A percentile compares a stretch with the other conserved stretches of the same genome.
phyloP scores from a whole-genome alignment of 2,888 invertebrate genomes.

The Frankliniella fusca region DNA sequence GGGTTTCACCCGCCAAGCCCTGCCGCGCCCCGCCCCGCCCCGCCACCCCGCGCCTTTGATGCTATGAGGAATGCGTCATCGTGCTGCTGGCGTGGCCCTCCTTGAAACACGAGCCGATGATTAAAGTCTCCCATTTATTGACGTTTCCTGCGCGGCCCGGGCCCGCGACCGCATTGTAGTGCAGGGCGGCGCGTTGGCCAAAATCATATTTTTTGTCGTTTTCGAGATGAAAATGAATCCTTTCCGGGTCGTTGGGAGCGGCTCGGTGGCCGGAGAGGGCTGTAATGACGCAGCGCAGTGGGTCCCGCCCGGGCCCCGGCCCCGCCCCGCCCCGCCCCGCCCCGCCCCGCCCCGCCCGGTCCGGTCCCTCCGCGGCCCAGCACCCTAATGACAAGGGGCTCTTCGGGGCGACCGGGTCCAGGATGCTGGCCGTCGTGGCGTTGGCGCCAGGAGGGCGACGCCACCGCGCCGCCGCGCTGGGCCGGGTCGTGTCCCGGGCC shows the following conservation, averaged over 20 bases:
- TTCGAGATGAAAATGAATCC: too few species aligned
- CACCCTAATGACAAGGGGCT: too few species aligned
- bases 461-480: neutral
- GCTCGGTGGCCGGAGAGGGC: too few species aligned
- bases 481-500: neutral
- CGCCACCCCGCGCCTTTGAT: neutral
- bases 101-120: neutral
- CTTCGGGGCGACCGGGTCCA: too few species aligned
- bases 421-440: neutral
- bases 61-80: neutral
- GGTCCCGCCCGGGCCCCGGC: too few species aligned
- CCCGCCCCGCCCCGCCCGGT: too few species aligned
- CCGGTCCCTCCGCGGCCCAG: too few species aligned
- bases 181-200: neutral
- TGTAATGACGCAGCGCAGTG: too few species aligned
- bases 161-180: neutral
- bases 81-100: neutral
- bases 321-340: too few species aligned
- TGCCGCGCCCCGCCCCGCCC: neutral
- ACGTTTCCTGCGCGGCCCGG: neutral
- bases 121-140: neutral
- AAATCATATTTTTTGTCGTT: neutral
- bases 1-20: neutral
- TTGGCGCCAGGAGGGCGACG: neutral
- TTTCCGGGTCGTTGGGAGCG: too few species aligned